Evolutionary conservation across 1,140 invertebrate species (phyloP).

Genomic region (Brachionus calyciflorus): DNA sequence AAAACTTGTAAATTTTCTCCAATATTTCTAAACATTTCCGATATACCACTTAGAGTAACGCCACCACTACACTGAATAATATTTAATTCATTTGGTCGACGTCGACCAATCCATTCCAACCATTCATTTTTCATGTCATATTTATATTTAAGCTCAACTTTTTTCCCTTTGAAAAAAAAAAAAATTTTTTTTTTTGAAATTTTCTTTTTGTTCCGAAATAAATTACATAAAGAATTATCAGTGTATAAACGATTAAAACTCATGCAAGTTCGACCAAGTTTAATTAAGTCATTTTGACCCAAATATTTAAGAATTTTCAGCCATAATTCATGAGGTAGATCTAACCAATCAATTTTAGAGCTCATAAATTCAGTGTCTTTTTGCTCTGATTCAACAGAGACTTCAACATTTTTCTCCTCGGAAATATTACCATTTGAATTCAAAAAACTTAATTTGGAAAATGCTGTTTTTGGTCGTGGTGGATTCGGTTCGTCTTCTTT

Average conservation of each 20-base stretch:
- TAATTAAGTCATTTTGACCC: not conserved
- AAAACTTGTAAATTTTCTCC: constrained; percentile 6
- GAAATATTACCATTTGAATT: not conserved
- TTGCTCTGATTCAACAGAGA: not conserved
- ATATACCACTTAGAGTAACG: not conserved
- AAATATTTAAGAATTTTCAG: constrained; percentile 12
- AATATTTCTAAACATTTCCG: constrained; percentile 43
- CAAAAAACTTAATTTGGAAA: not conserved
- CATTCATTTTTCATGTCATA: constrained; percentile 27
- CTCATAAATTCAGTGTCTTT: not conserved
- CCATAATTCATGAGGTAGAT: constrained; percentile 44
- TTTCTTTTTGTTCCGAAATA: not conserved
- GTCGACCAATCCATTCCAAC: constrained; percentile 36
- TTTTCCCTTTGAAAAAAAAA: constrained; percentile 26
- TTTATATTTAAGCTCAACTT: constrained; percentile 11
- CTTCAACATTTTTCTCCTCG: not conserved
- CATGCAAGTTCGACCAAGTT: constrained; percentile 18
- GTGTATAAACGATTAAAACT: not conserved
- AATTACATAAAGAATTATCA: constrained; percentile 43
- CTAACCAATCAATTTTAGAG: not conserved
- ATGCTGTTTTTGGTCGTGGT: not conserved
- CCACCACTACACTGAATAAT: constrained; percentile 34
- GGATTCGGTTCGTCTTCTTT: not conserved
- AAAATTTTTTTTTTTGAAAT: not conserved
- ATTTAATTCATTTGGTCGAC: constrained; percentile 2